A percentile compares a stretch with the other conserved stretches of the same genome.
These are phyloP conservation scores for Passer montanus DNA, from an alignment of 2,113 vertebrate species.

Conservation along the genomic window DNA sequence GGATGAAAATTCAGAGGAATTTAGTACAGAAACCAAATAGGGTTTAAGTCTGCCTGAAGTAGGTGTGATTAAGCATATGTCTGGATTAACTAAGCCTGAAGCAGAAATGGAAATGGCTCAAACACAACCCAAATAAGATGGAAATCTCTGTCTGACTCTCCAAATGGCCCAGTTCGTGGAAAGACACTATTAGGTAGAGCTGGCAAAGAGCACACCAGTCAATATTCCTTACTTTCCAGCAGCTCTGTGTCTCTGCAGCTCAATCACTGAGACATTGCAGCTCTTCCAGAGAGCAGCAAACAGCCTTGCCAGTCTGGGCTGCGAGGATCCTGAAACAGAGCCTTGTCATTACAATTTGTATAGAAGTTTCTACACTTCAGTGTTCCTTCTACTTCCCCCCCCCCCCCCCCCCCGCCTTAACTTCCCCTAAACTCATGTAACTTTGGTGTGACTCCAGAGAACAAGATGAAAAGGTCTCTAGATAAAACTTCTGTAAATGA, in stretches of 20 bases:
- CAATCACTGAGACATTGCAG: background rate
- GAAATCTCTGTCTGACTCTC: background rate
- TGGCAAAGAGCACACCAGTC: background rate
- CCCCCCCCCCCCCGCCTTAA: fast-evolving
- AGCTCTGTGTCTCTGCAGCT: background rate
- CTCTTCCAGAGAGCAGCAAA: background rate
- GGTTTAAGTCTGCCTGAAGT: background rate
- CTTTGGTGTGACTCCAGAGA: background rate
- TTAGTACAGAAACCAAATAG: background rate
- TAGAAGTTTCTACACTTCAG: background rate
- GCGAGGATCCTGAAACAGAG: background rate
- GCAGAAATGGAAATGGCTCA: background rate
- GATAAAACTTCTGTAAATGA: background rate
- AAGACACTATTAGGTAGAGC: background rate
- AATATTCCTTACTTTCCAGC: background rate
- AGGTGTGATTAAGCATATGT: background rate
- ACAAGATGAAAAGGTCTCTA: background rate
- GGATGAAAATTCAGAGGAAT: background rate
- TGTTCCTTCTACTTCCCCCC: background rate
- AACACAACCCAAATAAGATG: background rate
- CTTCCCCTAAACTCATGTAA: background rate
- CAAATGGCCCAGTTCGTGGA: background rate
- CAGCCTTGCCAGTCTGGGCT: background rate
- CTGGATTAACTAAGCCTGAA: background rate
- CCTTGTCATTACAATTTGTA: background rate